Evolutionary conservation across 1,140 invertebrate genomes (phyloP).

Genomic region (Drosophila prosaltans): DNA sequence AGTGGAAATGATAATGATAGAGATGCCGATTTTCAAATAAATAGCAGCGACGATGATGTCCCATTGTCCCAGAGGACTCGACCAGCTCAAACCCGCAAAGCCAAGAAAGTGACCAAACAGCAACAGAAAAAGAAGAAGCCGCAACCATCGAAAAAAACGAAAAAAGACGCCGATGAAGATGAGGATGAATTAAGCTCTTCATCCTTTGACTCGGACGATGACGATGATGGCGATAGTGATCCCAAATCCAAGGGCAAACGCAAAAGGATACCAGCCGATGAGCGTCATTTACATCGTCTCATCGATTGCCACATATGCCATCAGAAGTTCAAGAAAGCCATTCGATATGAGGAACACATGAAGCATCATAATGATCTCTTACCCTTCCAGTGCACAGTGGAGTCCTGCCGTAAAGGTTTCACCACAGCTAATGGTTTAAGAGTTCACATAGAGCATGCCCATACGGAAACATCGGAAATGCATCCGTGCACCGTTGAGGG

Average conservation of each 20-base stretch:
- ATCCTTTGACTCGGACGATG: conserved; percentile 41
- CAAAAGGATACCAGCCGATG: conserved; percentile 58
- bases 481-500: conserved; percentile 71
- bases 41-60: conserved; percentile 71
- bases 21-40: conserved; percentile 53
- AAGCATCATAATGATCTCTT: conserved; percentile 76
- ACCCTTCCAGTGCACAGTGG: conserved; percentile 75
- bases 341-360: conserved; percentile 77
- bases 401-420: conserved; percentile 72
- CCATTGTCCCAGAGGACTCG: conserved; percentile 62
- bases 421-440: conserved; percentile 73
- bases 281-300: conserved; percentile 58
- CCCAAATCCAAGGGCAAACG: conserved; percentile 57
- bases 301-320: conserved; percentile 81
- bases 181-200: conserved; percentile 50
- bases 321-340: conserved; percentile 76
- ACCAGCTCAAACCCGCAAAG: conserved; percentile 29
- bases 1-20: conserved; percentile 52
- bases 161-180: conserved; percentile 19
- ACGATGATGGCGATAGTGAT: conserved; percentile 36
- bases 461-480: conserved; percentile 69
- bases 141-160: conserved; percentile 12
- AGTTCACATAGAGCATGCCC: conserved; percentile 74
- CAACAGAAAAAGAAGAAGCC: conserved; percentile 5
- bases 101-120: conserved; percentile 31